Evolutionary conservation across 2,888 invertebrate species (phyloP), one percentile per base, ranked within the genome.

Genomic region (Stictocephala bisonia): DNA sequence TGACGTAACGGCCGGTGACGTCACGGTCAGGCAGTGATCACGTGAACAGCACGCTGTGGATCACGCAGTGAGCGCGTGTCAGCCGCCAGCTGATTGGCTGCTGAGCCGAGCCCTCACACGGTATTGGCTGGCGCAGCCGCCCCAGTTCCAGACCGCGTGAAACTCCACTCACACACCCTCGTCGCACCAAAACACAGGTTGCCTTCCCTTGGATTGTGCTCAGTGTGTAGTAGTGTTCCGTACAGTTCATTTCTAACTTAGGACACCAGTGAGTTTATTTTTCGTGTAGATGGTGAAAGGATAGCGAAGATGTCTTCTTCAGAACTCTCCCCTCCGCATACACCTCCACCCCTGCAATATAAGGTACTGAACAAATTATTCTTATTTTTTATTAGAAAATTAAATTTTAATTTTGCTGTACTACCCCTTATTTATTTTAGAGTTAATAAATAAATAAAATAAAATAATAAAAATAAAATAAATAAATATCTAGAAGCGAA

Each of bases 41-140:
- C 93, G 94, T 94, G 94, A 93, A 92, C 89, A 90, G 83, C 90
- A 89, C 88, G 89, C 90, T 85, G 84, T 82, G 85, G 87, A 88
- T 87, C 94, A 94, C 91, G 93, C 91, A 87, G 86, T 84, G 84
- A 85, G 85, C 88, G 92, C 89, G 89, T 94, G 94, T 90, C 88
- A 87, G 83, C 82, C 78, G 67, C 75, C 67, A 81, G 78, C 81
- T 82, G 82, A 92, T 92, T 91, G 91, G 92, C 81, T 82, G 78
- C 77, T 83, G 82, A 58, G 90, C 86, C 93, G 91, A 90, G 91
- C 93, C 93, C 90, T 89, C 90, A 84, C 80, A 83, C 79, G 81
- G 82, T 90, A 90, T 90, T 90, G 91, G 80, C 82, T 81, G 76
- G 77, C 78, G 77, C 79, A 79, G 77, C 80, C 81, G 83, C 83